phyloP scores from a whole-genome alignment of 2,113 vertebrate genomes.

The Microcebus lehilahytsara region DNA sequence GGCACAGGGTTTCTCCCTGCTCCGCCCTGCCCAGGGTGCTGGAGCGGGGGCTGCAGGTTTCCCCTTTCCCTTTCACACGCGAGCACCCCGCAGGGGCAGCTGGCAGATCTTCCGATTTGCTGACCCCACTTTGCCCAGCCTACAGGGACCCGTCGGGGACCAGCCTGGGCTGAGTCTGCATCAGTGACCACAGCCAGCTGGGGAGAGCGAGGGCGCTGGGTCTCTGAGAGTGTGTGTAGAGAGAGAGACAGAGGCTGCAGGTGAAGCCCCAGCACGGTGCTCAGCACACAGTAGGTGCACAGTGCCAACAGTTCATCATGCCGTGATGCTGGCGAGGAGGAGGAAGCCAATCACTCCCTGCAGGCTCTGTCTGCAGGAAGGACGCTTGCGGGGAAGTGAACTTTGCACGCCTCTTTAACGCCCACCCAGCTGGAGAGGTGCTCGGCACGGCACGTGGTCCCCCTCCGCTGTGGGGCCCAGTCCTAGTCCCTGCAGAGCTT shows the following conservation, averaged over 20 bases:
- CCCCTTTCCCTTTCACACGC: not conserved
- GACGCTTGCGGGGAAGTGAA: not conserved
- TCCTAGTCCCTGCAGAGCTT: not conserved
- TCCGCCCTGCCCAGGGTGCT: not conserved
- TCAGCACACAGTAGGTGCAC: not conserved
- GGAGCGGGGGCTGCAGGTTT: not conserved
- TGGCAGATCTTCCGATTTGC: too few relatives aligned
- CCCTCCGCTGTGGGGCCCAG: too few relatives aligned
- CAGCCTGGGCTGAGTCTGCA: not conserved
- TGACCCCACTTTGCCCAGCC: not conserved
- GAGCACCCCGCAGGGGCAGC: too few relatives aligned
- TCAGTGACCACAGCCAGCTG: not conserved
- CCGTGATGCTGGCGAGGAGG: not conserved
- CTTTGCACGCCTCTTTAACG: not conserved
- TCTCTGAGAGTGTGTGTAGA: not conserved
- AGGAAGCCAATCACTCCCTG: not conserved
- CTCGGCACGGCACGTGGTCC: too few relatives aligned
- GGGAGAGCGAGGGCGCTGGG: not conserved
- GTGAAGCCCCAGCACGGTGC: not conserved
- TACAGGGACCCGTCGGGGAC: too few relatives aligned
- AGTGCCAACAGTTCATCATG: too few relatives aligned
- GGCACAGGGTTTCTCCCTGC: accelerated
- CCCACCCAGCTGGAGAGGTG: not conserved
- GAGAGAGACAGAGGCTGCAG: not conserved
- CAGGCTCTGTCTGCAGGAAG: not conserved